Evolutionary conservation across 53 echinoderm and acorn worm species (phyloP).

Genomic region (Mesocentrotus franciscanus): DNA sequence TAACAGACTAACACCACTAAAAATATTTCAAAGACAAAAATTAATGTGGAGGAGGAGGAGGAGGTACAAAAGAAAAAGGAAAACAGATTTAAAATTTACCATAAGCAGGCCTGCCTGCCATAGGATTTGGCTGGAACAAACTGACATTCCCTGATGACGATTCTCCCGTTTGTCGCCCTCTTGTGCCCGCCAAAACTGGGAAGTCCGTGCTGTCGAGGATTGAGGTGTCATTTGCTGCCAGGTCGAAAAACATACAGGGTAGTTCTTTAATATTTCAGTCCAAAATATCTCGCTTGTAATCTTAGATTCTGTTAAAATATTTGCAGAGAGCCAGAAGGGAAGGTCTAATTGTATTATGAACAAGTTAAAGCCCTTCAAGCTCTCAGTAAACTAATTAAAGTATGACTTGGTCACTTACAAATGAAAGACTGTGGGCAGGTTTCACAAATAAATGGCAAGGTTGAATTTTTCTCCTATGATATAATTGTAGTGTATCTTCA

Average conservation of each 20-base stretch:
- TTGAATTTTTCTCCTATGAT: no score
- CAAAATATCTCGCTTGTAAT: not conserved
- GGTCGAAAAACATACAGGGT: not conserved
- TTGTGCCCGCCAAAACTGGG: constrained; percentile 86
- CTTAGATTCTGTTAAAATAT: no score
- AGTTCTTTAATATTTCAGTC: not conserved
- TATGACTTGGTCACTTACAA: no score
- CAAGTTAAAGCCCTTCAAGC: no score
- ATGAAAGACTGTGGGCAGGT: no score
- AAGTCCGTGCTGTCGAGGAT: constrained; percentile 94
- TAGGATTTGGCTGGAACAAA: constrained; percentile 90
- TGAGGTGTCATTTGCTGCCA: constrained; percentile 78
- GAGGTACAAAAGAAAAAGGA: not conserved
- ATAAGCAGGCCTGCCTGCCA: constrained; percentile 98
- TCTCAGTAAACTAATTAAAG: no score
- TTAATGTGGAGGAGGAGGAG: not conserved
- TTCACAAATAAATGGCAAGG: no score
- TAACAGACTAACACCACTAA: not conserved
- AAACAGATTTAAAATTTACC: constrained; percentile 67
- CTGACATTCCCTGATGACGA: constrained; percentile 79
- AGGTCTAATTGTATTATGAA: no score
- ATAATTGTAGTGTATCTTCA: no score
- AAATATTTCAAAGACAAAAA: not conserved
- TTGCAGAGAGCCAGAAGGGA: no score
- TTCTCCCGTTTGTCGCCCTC: constrained; percentile 92